These are phyloP conservation scores for Gallinago solitaria DNA, from an alignment of 2,797 vertebrate species.

Conservation along the genomic window DNA sequence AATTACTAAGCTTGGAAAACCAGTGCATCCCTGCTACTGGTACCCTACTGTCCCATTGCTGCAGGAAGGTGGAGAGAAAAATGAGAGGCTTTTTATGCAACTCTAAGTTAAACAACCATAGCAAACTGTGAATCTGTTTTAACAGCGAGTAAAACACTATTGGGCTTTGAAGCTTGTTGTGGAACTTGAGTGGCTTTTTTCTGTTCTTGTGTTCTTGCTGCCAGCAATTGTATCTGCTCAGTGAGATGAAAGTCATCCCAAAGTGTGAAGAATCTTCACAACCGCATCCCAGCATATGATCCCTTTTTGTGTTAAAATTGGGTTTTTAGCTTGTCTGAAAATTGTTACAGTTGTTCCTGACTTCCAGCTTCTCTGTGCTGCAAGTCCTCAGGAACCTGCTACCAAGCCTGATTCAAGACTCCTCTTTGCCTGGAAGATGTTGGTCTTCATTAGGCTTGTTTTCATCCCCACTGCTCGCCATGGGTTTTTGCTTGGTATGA, in stretches of 20 bases:
- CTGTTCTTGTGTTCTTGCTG: not conserved
- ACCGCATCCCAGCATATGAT: not conserved
- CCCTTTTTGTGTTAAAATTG: not conserved
- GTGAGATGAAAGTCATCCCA: constrained; percentile 14
- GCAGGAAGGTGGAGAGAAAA: not conserved
- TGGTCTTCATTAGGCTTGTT: not conserved
- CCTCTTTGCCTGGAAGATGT: not conserved
- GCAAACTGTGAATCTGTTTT: not conserved
- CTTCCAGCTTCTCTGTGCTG: not conserved
- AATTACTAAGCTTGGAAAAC: not conserved
- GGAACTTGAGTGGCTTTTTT: not conserved
- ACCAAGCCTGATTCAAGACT: not conserved
- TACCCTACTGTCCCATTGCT: not conserved
- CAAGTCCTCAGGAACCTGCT: not conserved
- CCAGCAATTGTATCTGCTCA: not conserved
- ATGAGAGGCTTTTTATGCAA: not conserved
- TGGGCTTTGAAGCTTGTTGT: not conserved
- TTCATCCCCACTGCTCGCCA: rapidly evolving
- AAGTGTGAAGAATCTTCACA: constrained; percentile 8
- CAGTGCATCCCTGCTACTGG: not conserved
- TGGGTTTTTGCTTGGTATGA: not conserved
- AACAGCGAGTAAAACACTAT: not conserved
- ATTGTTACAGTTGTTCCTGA: not conserved
- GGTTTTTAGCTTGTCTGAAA: not conserved
- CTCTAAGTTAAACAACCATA: not conserved